Evolutionary conservation across 2,113 vertebrate genomes (phyloP).

Genomic region (Mesocricetus auratus): DNA sequence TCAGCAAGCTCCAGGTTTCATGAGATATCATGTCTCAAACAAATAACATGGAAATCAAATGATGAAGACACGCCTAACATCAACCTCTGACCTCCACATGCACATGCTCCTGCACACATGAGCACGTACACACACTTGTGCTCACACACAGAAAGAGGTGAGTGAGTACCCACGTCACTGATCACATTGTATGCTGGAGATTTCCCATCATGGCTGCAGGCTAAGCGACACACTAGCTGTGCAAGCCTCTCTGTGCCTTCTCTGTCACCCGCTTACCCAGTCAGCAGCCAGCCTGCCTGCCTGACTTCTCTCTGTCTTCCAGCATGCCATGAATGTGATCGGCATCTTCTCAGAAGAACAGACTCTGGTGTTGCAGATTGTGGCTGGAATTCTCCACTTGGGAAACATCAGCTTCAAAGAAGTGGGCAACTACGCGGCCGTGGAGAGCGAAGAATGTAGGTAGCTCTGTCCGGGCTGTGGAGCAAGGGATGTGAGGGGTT

Average conservation of each 20-base stretch:
- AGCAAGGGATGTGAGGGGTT: not conserved
- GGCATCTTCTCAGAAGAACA: conserved; percentile 94
- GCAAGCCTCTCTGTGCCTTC: not conserved
- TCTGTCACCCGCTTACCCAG: rapidly evolving
- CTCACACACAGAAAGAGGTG: not conserved
- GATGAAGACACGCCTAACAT: not conserved
- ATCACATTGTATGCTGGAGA: too few species aligned
- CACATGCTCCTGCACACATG: rapidly evolving
- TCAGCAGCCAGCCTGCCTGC: too few species aligned
- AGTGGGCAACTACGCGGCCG: conserved; percentile 96
- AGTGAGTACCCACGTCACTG: rapidly evolving
- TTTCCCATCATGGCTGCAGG: rapidly evolving
- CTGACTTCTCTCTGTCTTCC: conserved; percentile 15
- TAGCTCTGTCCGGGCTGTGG: conserved; percentile 62
- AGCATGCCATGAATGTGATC: conserved; percentile 98
- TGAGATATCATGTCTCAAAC: not conserved
- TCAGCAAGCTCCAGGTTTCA: not conserved
- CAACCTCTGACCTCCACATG: not conserved
- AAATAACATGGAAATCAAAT: not conserved
- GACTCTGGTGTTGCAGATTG: conserved; percentile 95
- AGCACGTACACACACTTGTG: too few species aligned
- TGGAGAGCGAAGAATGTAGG: conserved; percentile 98
- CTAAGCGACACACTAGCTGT: not conserved
- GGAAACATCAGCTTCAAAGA: conserved; percentile 98
- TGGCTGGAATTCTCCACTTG: conserved; percentile 95